Evolutionary conservation across 2,888 invertebrate genomes (phyloP).

Genomic region (Sipunculus nudus): DNA sequence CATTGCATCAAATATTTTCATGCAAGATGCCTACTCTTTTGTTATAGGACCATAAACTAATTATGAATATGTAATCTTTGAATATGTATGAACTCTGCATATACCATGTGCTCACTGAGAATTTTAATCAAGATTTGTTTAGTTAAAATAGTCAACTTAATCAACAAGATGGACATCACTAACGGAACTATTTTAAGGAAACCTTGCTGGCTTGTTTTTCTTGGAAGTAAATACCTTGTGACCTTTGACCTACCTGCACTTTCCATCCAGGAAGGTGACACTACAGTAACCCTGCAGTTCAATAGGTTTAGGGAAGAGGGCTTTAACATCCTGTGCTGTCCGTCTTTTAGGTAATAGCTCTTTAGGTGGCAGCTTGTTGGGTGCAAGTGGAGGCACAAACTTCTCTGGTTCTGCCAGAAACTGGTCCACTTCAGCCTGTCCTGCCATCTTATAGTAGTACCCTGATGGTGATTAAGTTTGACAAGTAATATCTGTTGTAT

Average conservation of each 20-base stretch:
- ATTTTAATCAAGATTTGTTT: neutral
- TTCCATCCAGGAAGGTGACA: slow-evolving; percentile 65
- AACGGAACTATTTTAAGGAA: too few species aligned
- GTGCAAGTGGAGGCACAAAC: slow-evolving; percentile 60
- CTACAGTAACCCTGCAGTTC: slow-evolving; percentile 65
- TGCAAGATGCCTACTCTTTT: too few species aligned
- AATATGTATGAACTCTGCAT: too few species aligned
- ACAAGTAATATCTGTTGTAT: too few species aligned
- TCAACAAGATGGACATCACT: neutral
- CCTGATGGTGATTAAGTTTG: slow-evolving; percentile 45
- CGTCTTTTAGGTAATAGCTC: slow-evolving; percentile 56
- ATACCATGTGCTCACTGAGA: too few species aligned
- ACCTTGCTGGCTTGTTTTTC: neutral
- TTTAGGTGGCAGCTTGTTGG: slow-evolving; percentile 55
- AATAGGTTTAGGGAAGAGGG: slow-evolving; percentile 48
- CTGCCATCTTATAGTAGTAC: slow-evolving; percentile 65
- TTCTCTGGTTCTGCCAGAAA: slow-evolving; percentile 61
- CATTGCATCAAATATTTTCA: too few species aligned
- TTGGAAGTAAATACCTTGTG: neutral
- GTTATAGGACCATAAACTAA: too few species aligned
- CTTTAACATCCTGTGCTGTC: slow-evolving; percentile 47
- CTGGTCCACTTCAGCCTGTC: slow-evolving; percentile 52
- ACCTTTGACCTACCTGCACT: slow-evolving; percentile 51
- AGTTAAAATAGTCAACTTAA: neutral
- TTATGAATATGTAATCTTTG: too few species aligned